A percentile compares a stretch with the other conserved stretches of the same genome.
phyloP scores from a whole-genome alignment of 2,113 vertebrate genomes.

The Gallinago paraguaiae region DNA sequence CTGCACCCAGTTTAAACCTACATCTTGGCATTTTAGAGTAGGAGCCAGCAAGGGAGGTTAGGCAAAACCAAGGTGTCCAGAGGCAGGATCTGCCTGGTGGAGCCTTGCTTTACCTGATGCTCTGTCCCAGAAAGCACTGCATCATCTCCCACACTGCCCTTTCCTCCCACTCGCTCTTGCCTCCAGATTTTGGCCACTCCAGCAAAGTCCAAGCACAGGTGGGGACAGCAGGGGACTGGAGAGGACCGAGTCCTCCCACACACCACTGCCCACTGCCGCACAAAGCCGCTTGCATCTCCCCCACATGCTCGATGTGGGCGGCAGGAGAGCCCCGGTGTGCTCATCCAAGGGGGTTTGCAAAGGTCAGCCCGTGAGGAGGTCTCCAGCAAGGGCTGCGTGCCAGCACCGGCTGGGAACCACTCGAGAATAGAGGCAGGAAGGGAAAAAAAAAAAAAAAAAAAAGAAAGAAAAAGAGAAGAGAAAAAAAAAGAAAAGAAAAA shows the following conservation, averaged over 20 bases:
- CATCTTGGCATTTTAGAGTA: background rate
- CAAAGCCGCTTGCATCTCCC: accelerated
- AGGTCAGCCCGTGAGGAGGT: background rate
- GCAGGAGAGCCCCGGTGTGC: background rate
- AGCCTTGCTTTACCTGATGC: background rate
- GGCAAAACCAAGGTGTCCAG: background rate
- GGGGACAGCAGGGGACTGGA: background rate
- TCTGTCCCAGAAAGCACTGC: background rate
- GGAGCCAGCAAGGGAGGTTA: background rate
- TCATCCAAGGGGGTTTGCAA: background rate
- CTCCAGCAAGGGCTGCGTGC: background rate
- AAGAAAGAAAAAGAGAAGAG: background rate
- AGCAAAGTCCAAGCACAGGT: background rate
- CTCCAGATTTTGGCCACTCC: background rate
- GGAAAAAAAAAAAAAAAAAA: too few relatives aligned
- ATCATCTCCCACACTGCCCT: background rate
- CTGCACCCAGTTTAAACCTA: background rate
- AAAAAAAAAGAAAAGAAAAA: background rate
- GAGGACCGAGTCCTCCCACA: background rate
- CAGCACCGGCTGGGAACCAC: slow-evolving; percentile 34
- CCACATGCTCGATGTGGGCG: accelerated
- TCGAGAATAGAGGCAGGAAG: slow-evolving; percentile 36
- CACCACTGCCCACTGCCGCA: background rate
- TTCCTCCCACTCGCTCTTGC: background rate
- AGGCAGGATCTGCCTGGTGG: background rate